Conservation (phyloP, 2,797 vertebrate species). For the Pangasius larnaudii region DNA sequence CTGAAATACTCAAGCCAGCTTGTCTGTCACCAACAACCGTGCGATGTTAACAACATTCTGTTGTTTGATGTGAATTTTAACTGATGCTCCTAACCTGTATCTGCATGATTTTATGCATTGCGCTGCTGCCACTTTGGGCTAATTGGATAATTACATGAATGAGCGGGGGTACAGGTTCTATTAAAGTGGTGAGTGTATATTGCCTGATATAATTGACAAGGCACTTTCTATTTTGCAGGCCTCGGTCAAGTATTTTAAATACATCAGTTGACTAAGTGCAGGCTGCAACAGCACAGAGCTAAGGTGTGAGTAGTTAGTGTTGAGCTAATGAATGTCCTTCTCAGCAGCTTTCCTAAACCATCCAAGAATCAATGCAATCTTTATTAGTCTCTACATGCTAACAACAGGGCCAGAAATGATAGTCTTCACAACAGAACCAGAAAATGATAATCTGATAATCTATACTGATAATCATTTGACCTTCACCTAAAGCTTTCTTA, state of each 20-base stretch:
- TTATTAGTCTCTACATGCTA: background rate
- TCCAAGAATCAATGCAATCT: background rate
- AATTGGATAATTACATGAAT: background rate
- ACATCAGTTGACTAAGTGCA: slow-evolving; percentile 27
- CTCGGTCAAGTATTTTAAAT: slow-evolving; percentile 47
- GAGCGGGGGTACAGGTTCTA: background rate
- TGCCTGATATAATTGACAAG: slow-evolving; percentile 33
- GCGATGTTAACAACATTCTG: background rate
- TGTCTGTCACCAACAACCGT: background rate
- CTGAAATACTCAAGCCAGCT: background rate
- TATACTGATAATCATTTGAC: background rate
- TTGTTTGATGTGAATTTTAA: slow-evolving; percentile 1
- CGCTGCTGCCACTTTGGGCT: too few species aligned
- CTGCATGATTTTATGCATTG: background rate
- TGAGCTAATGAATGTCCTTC: slow-evolving; percentile 5
- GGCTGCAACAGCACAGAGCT: slow-evolving; percentile 43
- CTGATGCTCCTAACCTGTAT: background rate
- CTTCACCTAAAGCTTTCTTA: background rate
- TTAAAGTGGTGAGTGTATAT: background rate
- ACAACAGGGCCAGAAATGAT: too few species aligned
- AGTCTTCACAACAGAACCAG: too few species aligned
- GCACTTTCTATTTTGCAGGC: background rate
- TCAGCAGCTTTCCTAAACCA: background rate
- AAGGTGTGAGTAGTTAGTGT: slow-evolving; percentile 54
- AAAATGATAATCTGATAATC: too few species aligned